Percentiles rank a stretch among this genome's conserved stretches.
Evolutionary conservation across 2,888 invertebrate species (phyloP).

Genomic region (Perizoma flavofasciatum): DNA sequence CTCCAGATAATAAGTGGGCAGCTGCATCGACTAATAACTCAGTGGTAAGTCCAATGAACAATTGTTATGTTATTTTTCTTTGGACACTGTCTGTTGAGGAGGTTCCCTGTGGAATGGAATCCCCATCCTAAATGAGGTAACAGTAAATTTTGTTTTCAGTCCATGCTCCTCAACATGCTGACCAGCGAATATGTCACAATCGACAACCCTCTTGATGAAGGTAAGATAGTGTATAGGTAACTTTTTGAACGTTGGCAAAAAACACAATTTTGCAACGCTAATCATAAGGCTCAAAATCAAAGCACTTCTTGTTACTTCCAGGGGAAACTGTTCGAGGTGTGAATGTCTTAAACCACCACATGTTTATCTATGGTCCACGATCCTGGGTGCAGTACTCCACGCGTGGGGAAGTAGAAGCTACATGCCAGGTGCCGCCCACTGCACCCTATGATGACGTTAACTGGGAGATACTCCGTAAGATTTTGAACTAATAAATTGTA

Average conservation of each 20-base stretch:
- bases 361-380: conserved; percentile 90
- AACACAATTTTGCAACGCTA: no score
- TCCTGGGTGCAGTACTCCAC: conserved; percentile 91
- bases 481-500: no score
- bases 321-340: conserved; percentile 78
- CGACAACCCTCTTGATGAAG: conserved; percentile 91
- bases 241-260: no score
- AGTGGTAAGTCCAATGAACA: conserved; percentile 82
- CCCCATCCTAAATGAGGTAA: no score
- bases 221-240: conserved; percentile 40
- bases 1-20: conserved; percentile 97
- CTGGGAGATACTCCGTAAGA: conserved; percentile 90
- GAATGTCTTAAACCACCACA: conserved; percentile 75
- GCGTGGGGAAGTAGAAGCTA: conserved; percentile 88
- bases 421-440: conserved; percentile 82
- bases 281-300: no score
- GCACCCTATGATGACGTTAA: conserved; percentile 83
- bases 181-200: conserved; percentile 96
- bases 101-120: no score
- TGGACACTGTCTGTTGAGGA: background rate
- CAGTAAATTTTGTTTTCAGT: conserved; percentile 73
- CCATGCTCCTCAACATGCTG: conserved; percentile 94
- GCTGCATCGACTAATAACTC: conserved; percentile 98
- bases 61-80: background rate
- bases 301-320: conserved; percentile 30